These are phyloP conservation scores for Drosophila lini DNA, from an alignment of 1,140 invertebrate genomes.

Conservation along the genomic window DNA sequence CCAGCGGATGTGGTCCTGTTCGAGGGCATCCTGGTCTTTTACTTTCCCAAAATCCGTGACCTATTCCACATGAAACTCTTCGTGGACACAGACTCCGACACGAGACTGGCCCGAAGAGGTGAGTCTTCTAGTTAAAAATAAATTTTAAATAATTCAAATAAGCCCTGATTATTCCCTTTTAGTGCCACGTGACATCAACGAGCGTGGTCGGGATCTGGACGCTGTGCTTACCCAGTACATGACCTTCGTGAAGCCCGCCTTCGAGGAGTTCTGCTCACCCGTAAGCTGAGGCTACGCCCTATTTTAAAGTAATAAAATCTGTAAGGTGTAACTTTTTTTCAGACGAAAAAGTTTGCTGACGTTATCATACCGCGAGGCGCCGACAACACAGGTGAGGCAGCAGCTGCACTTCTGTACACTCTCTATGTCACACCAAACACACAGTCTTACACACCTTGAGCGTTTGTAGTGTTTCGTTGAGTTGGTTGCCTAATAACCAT, in stretches of 20 bases:
- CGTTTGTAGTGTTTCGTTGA: conserved; percentile 59
- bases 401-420: conserved; percentile 31
- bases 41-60: conserved; percentile 96
- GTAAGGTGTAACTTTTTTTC: conserved; percentile 1
- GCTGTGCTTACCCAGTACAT: conserved; percentile 98
- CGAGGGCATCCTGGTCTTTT: conserved; percentile 99
- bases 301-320: not conserved
- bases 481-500: conserved; percentile 42
- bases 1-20: conserved; percentile 99
- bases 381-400: conserved; percentile 94
- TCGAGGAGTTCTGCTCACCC: conserved; percentile 99
- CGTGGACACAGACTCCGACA: conserved; percentile 99
- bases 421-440: conserved; percentile 30
- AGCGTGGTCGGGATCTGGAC: conserved; percentile 96
- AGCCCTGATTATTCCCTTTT: not conserved
- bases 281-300: conserved; percentile 86
- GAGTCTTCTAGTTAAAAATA: conserved; percentile 10
- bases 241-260: conserved; percentile 98
- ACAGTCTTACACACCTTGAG: conserved; percentile 35
- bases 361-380: conserved; percentile 99
- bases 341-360: conserved; percentile 99
- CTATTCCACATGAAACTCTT: conserved; percentile 99
- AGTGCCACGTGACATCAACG: conserved; percentile 97
- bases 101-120: conserved; percentile 97
- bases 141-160: not conserved